Evolutionary conservation across 2,113 vertebrate genomes (phyloP).

Genomic region (Sinocyclocheilus grahami): DNA sequence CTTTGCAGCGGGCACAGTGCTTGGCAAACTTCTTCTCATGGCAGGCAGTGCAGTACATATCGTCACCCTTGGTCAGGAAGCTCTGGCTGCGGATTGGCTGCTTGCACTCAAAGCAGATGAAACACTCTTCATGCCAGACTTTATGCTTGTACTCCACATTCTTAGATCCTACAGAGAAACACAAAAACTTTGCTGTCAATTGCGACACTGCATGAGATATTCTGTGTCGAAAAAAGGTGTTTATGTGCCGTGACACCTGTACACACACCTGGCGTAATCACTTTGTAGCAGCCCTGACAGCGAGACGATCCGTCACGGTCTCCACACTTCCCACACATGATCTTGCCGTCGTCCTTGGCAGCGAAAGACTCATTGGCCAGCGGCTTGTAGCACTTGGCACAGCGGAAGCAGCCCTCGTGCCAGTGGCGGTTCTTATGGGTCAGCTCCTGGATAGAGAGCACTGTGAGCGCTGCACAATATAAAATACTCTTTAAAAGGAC

Average conservation of each 20-base stretch:
- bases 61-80: slow-evolving; percentile 92
- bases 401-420: slow-evolving; percentile 94
- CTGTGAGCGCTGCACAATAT: neutral
- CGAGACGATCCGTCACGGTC: slow-evolving; percentile 80
- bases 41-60: slow-evolving; percentile 90
- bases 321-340: slow-evolving; percentile 90
- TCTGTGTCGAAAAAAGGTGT: neutral
- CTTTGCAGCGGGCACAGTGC: slow-evolving; percentile 91
- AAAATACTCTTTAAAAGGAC: neutral
- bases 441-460: slow-evolving; percentile 79
- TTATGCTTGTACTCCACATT: slow-evolving; percentile 96
- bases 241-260: neutral
- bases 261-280: slow-evolving; percentile 85
- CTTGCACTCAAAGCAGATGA: slow-evolving; percentile 92
- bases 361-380: slow-evolving; percentile 89
- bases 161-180: slow-evolving; percentile 78
- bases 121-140: slow-evolving; percentile 96
- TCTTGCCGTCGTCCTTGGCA: slow-evolving; percentile 87
- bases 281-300: slow-evolving; percentile 94
- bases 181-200: neutral
- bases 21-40: slow-evolving; percentile 94
- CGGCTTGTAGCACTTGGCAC: slow-evolving; percentile 88
- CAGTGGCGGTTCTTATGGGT: slow-evolving; percentile 94
- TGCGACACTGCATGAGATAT: neutral
- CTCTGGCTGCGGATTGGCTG: slow-evolving; percentile 89